A percentile compares a stretch with the other conserved stretches of the same genome.
Evolutionary conservation across 1,140 invertebrate species (phyloP).

Genomic region (Orchestia grillus): DNA sequence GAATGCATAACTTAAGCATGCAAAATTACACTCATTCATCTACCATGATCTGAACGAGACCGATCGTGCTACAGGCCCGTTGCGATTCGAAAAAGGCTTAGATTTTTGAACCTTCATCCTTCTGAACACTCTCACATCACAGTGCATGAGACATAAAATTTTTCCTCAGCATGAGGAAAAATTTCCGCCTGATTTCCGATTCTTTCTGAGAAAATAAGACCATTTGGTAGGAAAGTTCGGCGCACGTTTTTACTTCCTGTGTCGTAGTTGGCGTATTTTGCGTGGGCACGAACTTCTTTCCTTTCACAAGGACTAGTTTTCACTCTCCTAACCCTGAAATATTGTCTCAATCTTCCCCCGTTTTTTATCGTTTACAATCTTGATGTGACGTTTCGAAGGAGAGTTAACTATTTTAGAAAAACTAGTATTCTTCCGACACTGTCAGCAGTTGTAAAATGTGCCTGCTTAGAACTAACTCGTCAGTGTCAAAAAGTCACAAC

Average conservation of each 20-base stretch:
- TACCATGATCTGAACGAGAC: not conserved
- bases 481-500: not conserved
- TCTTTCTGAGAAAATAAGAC: conserved; percentile 12
- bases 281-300: not conserved
- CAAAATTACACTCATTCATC: not conserved
- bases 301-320: not conserved
- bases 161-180: not conserved
- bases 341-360: not conserved
- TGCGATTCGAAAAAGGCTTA: not conserved
- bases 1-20: not conserved
- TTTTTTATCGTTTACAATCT: not conserved
- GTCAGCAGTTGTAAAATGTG: not conserved
- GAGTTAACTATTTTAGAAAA: not conserved
- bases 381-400: not conserved
- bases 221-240: not conserved
- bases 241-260: not conserved
- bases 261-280: not conserved
- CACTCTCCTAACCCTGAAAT: not conserved
- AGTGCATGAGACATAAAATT: conserved; percentile 16
- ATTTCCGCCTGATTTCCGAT: conserved; percentile 9
- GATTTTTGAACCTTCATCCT: not conserved
- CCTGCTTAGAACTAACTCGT: not conserved
- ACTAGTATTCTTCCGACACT: not conserved
- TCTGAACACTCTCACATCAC: conserved; percentile 8
- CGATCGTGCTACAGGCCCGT: not conserved